phyloP scores from a whole-genome alignment of 2,888 invertebrate genomes.

The Sceliomorpha sp. region DNA sequence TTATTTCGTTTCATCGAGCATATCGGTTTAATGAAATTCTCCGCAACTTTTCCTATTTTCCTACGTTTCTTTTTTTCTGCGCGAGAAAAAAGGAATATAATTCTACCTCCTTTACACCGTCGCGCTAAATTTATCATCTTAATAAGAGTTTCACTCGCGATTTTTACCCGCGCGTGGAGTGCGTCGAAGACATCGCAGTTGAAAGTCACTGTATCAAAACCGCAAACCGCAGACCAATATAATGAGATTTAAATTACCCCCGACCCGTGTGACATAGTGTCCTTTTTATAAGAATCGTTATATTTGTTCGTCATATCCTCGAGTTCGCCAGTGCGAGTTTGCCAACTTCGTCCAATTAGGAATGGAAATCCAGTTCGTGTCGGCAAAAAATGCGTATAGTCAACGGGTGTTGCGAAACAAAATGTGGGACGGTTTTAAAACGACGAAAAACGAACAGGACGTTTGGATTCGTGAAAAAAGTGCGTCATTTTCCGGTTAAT shows the following conservation, averaged over 20 bases:
- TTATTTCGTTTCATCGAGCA: constrained; percentile 54
- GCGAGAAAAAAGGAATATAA: constrained; percentile 25
- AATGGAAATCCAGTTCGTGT: constrained; percentile 73
- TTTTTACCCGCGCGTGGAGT: constrained; percentile 25
- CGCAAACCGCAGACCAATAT: constrained; percentile 78
- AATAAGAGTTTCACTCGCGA: constrained; percentile 53
- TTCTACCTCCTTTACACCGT: constrained; percentile 46
- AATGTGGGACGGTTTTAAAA: no score
- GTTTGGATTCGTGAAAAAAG: no score
- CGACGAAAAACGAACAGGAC: no score
- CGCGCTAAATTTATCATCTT: constrained; percentile 60
- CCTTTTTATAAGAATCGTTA: constrained; percentile 69
- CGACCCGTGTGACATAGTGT: constrained; percentile 76
- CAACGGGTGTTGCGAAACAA: constrained; percentile 56
- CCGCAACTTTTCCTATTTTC: constrained; percentile 33
- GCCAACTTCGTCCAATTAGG: constrained; percentile 64
- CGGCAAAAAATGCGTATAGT: constrained; percentile 49
- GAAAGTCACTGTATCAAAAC: constrained; percentile 74
- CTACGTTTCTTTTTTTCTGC: constrained; percentile 24
- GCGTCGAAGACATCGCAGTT: constrained; percentile 37
- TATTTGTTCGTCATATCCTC: constrained; percentile 54
- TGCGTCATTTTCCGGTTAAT: no score
- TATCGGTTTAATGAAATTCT: constrained; percentile 45
- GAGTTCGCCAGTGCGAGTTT: constrained; percentile 25
- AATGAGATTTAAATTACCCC: constrained; percentile 80